Percentiles rank a stretch among this genome's conserved stretches.
phyloP scores from a whole-genome alignment of 2,888 invertebrate genomes.

The Trileptium ribeirensis region DNA sequence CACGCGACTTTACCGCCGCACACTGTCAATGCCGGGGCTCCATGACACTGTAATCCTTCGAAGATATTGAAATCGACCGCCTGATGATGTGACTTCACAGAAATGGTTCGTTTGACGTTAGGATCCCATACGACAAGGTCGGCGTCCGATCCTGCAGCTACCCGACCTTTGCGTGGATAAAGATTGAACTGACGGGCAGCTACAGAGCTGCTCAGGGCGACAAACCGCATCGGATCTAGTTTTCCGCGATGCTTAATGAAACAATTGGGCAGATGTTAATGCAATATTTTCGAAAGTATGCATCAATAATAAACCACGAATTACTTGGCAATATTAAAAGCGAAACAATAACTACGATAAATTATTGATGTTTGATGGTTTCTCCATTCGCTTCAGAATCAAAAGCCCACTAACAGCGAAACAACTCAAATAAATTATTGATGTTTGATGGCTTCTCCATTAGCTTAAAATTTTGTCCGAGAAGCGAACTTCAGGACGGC shows the following conservation, averaged over 20 bases:
- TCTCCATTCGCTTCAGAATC: no score
- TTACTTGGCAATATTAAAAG: no score
- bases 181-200: constrained; percentile 90
- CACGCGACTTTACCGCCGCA: constrained; percentile 83
- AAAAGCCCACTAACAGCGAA: no score
- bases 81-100: constrained; percentile 81
- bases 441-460: no score
- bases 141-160: constrained; percentile 86
- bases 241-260: constrained; percentile 73
- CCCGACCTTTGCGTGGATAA: constrained; percentile 74
- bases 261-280: no score
- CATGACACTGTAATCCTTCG: constrained; percentile 76
- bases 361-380: no score
- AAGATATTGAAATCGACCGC: constrained; percentile 94
- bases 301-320: no score
- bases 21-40: constrained; percentile 84
- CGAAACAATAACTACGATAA: no score
- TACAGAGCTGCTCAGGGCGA: constrained; percentile 87
- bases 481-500: no score
- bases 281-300: no score
- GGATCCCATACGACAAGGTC: constrained; percentile 97
- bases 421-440: no score
- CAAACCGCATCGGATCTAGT: constrained; percentile 85
- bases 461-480: no score
- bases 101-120: constrained; percentile 71